These are phyloP conservation scores for Orius insidiosus DNA, from an alignment of 1,140 invertebrate species.

Conservation along the genomic window DNA sequence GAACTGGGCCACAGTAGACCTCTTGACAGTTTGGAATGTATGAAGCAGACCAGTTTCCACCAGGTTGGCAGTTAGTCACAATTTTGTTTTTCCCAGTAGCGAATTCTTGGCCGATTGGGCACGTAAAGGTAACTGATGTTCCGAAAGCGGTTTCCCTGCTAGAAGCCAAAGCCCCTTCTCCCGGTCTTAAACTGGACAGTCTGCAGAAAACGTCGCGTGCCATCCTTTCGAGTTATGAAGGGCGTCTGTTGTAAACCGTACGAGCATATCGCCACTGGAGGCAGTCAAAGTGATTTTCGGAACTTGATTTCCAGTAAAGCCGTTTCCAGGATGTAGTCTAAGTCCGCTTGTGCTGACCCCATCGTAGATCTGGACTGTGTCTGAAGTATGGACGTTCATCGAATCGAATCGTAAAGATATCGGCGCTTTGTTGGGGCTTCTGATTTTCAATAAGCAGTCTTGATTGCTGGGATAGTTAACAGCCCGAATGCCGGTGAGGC, in stretches of 20 bases:
- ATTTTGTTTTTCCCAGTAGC: conserved; percentile 72
- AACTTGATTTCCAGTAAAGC: conserved; percentile 60
- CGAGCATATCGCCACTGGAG: conserved; percentile 77
- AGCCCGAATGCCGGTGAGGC: conserved; percentile 74
- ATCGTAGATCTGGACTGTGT: conserved; percentile 74
- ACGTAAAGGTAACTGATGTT: conserved; percentile 74
- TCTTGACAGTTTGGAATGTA: conserved; percentile 93
- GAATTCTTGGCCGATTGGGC: conserved; percentile 87
- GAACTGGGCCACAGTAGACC: conserved; percentile 91
- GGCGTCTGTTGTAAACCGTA: conserved; percentile 76
- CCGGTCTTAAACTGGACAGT: conserved; percentile 75
- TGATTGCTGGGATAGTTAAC: conserved; percentile 79
- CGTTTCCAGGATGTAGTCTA: conserved; percentile 70
- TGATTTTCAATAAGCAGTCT: conserved; percentile 76
- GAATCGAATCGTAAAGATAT: conserved; percentile 65
- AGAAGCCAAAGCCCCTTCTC: conserved; percentile 71
- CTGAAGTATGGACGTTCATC: conserved; percentile 71
- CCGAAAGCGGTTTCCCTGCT: conserved; percentile 84
- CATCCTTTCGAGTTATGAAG: conserved; percentile 67
- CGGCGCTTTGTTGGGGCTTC: conserved; percentile 61
- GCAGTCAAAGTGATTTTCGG: conserved; percentile 82
- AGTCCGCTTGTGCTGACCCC: conserved; percentile 68
- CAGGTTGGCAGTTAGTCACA: conserved; percentile 66
- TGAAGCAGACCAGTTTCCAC: conserved; percentile 82
- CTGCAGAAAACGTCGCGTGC: conserved; percentile 86